Conservation (phyloP, 2,113 vertebrate genomes). For the Gasterosteus nipponicus region DNA sequence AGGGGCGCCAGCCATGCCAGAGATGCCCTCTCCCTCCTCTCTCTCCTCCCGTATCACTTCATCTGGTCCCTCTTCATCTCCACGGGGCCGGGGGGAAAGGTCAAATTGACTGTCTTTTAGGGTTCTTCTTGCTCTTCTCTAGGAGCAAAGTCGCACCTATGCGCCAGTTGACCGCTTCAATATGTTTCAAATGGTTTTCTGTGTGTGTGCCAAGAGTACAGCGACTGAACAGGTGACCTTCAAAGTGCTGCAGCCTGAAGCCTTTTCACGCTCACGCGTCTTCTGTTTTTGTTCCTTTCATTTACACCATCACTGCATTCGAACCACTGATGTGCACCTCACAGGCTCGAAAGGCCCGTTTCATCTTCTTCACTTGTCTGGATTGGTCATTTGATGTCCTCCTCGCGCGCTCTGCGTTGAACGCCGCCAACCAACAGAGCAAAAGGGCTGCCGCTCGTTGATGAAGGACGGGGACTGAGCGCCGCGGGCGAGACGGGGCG, state of each 20-base stretch:
- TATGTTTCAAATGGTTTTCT: background rate
- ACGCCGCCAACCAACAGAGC: slow-evolving; percentile 28
- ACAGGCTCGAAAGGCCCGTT: slow-evolving; percentile 46
- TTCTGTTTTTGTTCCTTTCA: slow-evolving; percentile 27
- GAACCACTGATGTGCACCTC: slow-evolving; percentile 60
- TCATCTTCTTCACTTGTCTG: slow-evolving; percentile 62
- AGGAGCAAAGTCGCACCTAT: background rate
- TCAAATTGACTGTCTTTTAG: slow-evolving; percentile 43
- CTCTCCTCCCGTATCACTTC: slow-evolving; percentile 38
- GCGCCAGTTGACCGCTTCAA: background rate
- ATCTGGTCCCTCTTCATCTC: slow-evolving; percentile 57
- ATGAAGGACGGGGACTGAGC: slow-evolving; percentile 28
- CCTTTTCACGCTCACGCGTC: slow-evolving; percentile 6
- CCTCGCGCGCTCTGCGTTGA: slow-evolving; percentile 43
- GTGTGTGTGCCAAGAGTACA: slow-evolving; percentile 1
- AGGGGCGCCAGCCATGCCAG: slow-evolving; percentile 77
- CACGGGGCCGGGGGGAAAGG: slow-evolving; percentile 50
- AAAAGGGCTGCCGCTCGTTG: slow-evolving; percentile 23
- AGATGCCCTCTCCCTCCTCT: slow-evolving; percentile 54
- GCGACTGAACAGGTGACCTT: slow-evolving; percentile 40
- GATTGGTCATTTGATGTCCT: slow-evolving; percentile 54
- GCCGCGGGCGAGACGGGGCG: slow-evolving; percentile 47
- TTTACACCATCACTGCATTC: slow-evolving; percentile 48
- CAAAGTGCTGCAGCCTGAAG: slow-evolving; percentile 33
- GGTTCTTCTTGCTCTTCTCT: background rate